Base-by-base conservation (phyloP, 2,797 vertebrate species). In the Sitta carolinensis region DNA sequence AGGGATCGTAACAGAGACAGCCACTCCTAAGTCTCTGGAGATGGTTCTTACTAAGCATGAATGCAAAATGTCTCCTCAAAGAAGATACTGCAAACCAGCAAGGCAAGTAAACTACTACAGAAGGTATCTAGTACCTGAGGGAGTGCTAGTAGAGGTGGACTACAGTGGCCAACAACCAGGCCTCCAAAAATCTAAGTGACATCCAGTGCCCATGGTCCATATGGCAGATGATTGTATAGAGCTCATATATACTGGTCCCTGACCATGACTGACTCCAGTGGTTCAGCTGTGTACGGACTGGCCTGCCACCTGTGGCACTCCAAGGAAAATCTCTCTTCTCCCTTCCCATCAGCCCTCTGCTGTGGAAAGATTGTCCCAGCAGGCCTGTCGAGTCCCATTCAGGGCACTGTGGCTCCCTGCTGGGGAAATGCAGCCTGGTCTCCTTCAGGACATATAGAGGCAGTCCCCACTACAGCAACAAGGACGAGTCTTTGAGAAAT, bases 331-430 rank as follows among this genome's bases (percentile, higher is more conserved):
- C 11, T 84, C 9, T 70, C 25, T 73, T 77, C 3, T 27, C 9
- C 5, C 30, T 68, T 11, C 10, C 13, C 29, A 21, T 18, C 3
- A 17, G 13, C 6, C 9, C 32, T 76, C 26, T 54, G 45, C n/a
- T 75, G 38, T 32, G 11, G 45, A 70, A 47, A 43, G 26, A 17
- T 8, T 77, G n/a, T 27, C 40, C 51, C 27, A 61, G 30, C 38
- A 52, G 23, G 13, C 54, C 38, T 57, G 20, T 38, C 0, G 0
- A 74, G 47, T 66, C 32, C 42, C 43, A 23, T 8, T 0, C 0
- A 1, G 19, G 26, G 15, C 45, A 43, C 15, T 54, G 16, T 30
- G 45, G 29, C 11, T 59, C 22, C 17, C 45, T 72, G 19, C 6
- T 50, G n/a, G 34, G 30, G 13, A 76, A 63, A 54, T 4, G 7